phyloP scores from a whole-genome alignment of 2,888 invertebrate genomes.

The Xylota segnis region DNA sequence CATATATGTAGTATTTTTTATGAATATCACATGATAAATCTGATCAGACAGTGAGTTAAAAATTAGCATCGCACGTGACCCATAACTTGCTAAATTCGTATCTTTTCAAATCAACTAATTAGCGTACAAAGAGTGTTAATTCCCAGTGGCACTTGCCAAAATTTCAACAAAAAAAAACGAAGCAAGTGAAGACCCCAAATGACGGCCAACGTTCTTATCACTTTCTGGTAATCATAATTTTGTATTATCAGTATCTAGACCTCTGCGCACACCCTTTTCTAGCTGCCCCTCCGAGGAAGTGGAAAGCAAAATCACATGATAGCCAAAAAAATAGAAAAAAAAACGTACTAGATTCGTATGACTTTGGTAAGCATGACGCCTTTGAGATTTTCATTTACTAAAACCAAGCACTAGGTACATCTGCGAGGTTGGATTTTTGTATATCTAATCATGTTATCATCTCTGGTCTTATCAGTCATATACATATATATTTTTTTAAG shows the following conservation, averaged over 20 bases:
- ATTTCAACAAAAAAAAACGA: too few relatives aligned
- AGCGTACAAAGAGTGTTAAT: constrained; percentile 26
- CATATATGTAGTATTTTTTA: not conserved
- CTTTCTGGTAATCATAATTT: constrained; percentile 11
- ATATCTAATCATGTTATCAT: constrained; percentile 32
- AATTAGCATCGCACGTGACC: constrained; percentile 34
- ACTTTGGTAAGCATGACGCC: constrained; percentile 5
- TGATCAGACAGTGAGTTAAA: constrained; percentile 5
- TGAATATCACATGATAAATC: constrained; percentile 20
- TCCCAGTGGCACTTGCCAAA: constrained; percentile 27
- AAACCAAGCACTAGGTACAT: not conserved
- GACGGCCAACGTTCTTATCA: constrained; percentile 15
- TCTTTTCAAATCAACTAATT: constrained; percentile 12
- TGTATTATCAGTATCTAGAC: constrained; percentile 27
- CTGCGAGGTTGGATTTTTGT: not conserved
- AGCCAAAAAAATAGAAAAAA: not conserved
- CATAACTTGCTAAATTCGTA: constrained; percentile 7
- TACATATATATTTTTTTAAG: constrained; percentile 10
- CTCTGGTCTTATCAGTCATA: constrained; percentile 14
- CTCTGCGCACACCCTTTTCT: constrained; percentile 8
- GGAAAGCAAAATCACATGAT: constrained; percentile 31
- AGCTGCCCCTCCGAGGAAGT: not conserved
- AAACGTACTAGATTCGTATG: constrained; percentile 10
- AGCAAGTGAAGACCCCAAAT: constrained; percentile 1
- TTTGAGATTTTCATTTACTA: not conserved